Conservation (phyloP, 1,140 invertebrate genomes). For the Lasioglossum baleicum region DNA sequence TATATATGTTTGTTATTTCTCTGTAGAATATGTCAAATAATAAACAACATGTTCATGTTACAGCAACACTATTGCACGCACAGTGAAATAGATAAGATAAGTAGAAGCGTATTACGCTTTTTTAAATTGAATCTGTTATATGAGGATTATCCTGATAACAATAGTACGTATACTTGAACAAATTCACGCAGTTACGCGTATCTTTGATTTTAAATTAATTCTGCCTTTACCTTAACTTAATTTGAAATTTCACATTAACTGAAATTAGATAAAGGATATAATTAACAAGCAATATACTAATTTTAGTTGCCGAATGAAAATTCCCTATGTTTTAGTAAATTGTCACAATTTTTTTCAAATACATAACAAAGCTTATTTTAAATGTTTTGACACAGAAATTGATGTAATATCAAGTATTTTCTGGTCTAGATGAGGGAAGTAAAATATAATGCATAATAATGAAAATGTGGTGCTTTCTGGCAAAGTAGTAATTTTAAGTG, state of each 20-base stretch:
- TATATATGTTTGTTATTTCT: conserved; percentile 31
- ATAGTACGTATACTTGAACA: conserved; percentile 4
- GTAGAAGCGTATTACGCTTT: conserved; percentile 2
- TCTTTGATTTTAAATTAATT: not conserved
- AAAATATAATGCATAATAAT: conserved; percentile 7
- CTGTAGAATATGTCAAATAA: conserved; percentile 26
- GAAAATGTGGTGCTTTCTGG: not conserved
- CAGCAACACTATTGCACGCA: conserved; percentile 5
- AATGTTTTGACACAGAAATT: not conserved
- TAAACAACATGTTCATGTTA: conserved; percentile 40
- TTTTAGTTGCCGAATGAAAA: not conserved
- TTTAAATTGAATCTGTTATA: conserved; percentile 10
- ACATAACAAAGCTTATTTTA: conserved; percentile 1
- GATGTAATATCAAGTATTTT: not conserved
- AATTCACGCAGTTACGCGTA: conserved; percentile 21
- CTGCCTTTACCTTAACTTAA: not conserved
- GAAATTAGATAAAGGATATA: no score
- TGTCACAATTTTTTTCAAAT: not conserved
- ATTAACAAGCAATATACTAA: not conserved
- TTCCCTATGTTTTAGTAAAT: not conserved
- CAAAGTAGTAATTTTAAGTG: not conserved
- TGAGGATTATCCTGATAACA: conserved; percentile 3
- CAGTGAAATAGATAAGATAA: conserved; percentile 48
- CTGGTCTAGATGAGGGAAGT: not conserved
- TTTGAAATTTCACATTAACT: not conserved